Conservation (phyloP, 2,888 invertebrate species). For the Apamea crenata region DNA sequence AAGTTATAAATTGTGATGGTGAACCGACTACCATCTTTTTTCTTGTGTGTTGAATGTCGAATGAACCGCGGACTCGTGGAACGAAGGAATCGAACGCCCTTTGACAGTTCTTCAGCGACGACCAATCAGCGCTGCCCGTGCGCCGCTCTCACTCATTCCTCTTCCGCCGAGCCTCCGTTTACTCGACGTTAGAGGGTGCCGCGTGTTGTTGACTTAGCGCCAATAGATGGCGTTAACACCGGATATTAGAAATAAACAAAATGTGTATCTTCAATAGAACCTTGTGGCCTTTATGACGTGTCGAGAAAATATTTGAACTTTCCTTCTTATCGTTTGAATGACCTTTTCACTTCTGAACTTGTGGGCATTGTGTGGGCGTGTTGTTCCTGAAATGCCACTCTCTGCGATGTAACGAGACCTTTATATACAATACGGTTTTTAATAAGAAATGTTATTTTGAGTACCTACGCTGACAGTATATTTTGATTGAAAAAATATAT, state of each 20-base stretch:
- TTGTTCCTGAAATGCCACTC: slow-evolving; percentile 25
- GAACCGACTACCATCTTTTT: too few species aligned
- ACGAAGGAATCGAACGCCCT: too few species aligned
- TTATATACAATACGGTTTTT: neutral
- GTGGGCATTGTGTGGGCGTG: slow-evolving; percentile 23
- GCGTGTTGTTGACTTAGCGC: too few species aligned
- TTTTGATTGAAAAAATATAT: neutral
- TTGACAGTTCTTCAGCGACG: too few species aligned
- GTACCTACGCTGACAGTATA: neutral
- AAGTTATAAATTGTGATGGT: too few species aligned
- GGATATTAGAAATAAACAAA: slow-evolving; percentile 8
- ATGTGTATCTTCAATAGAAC: neutral
- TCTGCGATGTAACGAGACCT: slow-evolving; percentile 20
- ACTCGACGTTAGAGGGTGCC: too few species aligned
- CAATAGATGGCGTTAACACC: too few species aligned
- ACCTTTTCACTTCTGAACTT: slow-evolving; percentile 44
- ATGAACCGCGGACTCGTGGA: too few species aligned
- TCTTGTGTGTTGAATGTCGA: too few species aligned
- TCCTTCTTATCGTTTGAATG: neutral
- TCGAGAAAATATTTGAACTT: slow-evolving; percentile 30
- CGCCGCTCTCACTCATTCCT: too few species aligned
- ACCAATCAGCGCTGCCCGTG: too few species aligned
- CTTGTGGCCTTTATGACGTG: neutral
- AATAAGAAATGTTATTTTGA: slow-evolving; percentile 1
- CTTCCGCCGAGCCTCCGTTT: too few species aligned